These are phyloP conservation scores for Bombyx mandarina DNA, from an alignment of 1,140 invertebrate species.

Conservation along the genomic window DNA sequence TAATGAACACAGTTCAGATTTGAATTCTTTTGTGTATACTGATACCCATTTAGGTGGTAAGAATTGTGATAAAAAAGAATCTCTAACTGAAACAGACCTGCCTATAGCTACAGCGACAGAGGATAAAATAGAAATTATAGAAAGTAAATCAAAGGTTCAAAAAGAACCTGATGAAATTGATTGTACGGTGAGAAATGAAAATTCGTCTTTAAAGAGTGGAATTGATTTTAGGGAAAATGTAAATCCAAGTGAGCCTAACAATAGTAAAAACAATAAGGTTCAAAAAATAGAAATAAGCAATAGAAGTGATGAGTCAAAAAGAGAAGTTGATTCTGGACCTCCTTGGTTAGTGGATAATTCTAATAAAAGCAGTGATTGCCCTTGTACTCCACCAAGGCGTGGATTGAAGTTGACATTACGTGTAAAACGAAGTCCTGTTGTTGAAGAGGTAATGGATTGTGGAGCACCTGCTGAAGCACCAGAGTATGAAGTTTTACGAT, in stretches of 20 bases:
- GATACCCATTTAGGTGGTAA: slow-evolving; percentile 29
- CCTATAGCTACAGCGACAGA: slow-evolving; percentile 18
- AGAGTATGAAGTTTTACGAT: slow-evolving; percentile 87
- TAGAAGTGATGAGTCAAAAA: slow-evolving; percentile 49
- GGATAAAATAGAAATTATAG: slow-evolving; percentile 26
- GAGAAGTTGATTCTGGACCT: slow-evolving; percentile 57
- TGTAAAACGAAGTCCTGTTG: slow-evolving; percentile 87
- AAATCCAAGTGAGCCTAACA: slow-evolving; percentile 56
- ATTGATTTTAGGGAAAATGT: slow-evolving; percentile 67
- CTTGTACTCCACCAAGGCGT: slow-evolving; percentile 74
- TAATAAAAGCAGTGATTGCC: slow-evolving; percentile 62
- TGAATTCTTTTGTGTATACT: slow-evolving; percentile 23
- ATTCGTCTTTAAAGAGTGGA: slow-evolving; percentile 54
- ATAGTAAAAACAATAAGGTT: slow-evolving; percentile 47
- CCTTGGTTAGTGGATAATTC: slow-evolving; percentile 62
- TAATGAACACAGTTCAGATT: slow-evolving; percentile 18
- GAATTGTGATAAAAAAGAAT: slow-evolving; percentile 53
- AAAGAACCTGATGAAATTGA: slow-evolving; percentile 39
- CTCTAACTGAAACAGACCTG: slow-evolving; percentile 35
- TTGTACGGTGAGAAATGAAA: slow-evolving; percentile 34
- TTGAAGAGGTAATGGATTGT: slow-evolving; percentile 88
- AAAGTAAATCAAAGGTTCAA: slow-evolving; percentile 22
- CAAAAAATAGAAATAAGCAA: slow-evolving; percentile 46
- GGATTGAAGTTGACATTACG: slow-evolving; percentile 85
- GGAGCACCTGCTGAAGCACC: slow-evolving; percentile 81